A percentile compares a stretch with the other conserved stretches of the same genome.
These are phyloP conservation scores for Masnerella sp. DNA, from an alignment of 2,888 invertebrate species.

Conservation along the genomic window DNA sequence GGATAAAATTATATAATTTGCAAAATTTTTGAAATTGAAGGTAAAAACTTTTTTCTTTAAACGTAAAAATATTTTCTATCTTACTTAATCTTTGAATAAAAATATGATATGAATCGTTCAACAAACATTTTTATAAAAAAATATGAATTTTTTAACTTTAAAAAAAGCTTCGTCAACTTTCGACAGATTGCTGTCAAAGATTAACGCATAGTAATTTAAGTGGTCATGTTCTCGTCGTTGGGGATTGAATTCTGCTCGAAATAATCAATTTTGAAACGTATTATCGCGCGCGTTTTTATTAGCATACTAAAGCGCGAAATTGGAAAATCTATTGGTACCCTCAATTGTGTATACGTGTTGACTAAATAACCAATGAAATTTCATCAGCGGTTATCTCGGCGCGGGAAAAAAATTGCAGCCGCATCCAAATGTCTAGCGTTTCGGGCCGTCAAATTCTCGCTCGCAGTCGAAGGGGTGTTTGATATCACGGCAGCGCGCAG, in stretches of 20 bases:
- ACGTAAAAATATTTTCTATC: too few species aligned
- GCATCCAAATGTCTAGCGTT: slow-evolving; percentile 67
- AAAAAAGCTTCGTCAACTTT: slow-evolving; percentile 8
- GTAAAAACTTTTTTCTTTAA: too few species aligned
- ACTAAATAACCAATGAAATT: slow-evolving; percentile 59
- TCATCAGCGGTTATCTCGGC: slow-evolving; percentile 62
- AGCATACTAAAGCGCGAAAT: slow-evolving; percentile 39
- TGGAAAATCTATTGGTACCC: slow-evolving; percentile 41
- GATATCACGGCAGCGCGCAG: slow-evolving; percentile 68
- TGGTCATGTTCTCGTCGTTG: background rate
- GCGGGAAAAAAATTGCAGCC: slow-evolving; percentile 67
- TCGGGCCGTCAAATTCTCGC: slow-evolving; percentile 69
- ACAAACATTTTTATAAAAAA: too few species aligned
- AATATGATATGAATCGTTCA: too few species aligned
- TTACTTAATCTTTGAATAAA: too few species aligned
- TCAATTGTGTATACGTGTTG: slow-evolving; percentile 39
- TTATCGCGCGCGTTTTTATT: slow-evolving; percentile 46
- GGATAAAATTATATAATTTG: too few species aligned
- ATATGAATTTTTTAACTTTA: background rate
- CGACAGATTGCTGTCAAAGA: slow-evolving; percentile 17
- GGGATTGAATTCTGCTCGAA: slow-evolving; percentile 37
- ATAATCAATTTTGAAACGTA: slow-evolving; percentile 46
- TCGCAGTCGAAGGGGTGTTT: slow-evolving; percentile 62
- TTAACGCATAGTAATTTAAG: slow-evolving; percentile 30
- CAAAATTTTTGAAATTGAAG: too few species aligned